Evolutionary conservation across 2,888 invertebrate genomes (phyloP).

Genomic region (Drosophila kuntzei): DNA sequence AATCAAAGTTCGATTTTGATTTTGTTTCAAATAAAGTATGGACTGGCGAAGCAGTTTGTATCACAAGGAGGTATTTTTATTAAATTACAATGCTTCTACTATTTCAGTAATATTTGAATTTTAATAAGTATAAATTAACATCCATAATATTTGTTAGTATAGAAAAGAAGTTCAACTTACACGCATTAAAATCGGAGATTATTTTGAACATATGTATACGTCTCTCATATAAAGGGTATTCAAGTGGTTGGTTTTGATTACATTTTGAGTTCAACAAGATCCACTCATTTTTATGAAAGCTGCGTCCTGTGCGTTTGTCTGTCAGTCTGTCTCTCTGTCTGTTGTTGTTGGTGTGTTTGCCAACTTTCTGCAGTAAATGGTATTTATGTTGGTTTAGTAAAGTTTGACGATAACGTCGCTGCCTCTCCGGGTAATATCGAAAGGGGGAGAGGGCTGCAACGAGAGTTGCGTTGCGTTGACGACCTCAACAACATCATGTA

Average conservation of each 20-base stretch:
- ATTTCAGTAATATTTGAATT: no score
- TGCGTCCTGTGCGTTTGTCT: constrained; percentile 32
- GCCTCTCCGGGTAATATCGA: constrained; percentile 48
- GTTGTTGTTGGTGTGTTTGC: constrained; percentile 54
- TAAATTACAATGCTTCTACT: no score
- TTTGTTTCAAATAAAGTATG: not conserved
- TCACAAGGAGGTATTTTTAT: not conserved
- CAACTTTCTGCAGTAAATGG: constrained; percentile 80
- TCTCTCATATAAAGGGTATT: constrained; percentile 27
- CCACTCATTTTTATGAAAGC: constrained; percentile 66
- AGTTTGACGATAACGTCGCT: constrained; percentile 73
- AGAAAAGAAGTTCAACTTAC: not conserved
- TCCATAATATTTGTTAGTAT: no score
- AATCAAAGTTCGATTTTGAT: no score
- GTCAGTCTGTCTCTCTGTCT: constrained; percentile 12
- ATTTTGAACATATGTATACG: not conserved
- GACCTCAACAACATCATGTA: constrained; percentile 81
- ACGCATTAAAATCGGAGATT: not conserved
- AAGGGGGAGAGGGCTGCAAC: constrained; percentile 38
- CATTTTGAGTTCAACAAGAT: constrained; percentile 37
- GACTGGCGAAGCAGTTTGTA: no score
- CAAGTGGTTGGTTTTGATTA: not conserved
- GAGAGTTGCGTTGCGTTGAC: constrained; percentile 64
- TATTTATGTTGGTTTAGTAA: constrained; percentile 81
- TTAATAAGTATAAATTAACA: no score